Conservation (phyloP, 2,113 vertebrate species). For the Clarias magur region DNA sequence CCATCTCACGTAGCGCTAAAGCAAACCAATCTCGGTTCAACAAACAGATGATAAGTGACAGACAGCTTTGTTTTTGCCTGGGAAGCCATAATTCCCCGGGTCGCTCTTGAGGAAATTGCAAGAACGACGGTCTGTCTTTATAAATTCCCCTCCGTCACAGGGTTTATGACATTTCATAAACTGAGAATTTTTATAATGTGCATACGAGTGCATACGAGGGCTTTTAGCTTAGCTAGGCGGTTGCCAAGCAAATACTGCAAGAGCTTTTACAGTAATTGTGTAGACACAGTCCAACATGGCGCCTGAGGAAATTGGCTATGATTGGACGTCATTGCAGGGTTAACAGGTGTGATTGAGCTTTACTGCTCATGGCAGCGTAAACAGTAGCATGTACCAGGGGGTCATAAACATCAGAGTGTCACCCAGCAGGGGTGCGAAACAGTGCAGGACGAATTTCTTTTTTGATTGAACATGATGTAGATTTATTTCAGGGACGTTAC, state of each 20-base stretch:
- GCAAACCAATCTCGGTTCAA: not conserved
- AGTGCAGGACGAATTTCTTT: too few relatives aligned
- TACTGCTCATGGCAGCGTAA: slow-evolving; percentile 6
- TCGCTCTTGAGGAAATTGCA: slow-evolving; percentile 13
- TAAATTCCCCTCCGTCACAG: not conserved
- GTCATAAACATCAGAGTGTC: slow-evolving; percentile 3
- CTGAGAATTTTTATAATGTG: not conserved
- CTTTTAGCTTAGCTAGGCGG: not conserved
- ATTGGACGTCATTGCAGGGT: slow-evolving; percentile 21
- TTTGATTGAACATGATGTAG: not conserved
- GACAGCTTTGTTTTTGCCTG: not conserved
- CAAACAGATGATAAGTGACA: not conserved
- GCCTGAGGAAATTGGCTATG: slow-evolving; percentile 24
- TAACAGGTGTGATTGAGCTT: not conserved
- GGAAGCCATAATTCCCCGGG: not conserved
- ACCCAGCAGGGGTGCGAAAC: not conserved
- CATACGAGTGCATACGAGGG: not conserved
- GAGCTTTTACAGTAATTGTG: slow-evolving; percentile 8
- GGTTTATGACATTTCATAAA: not conserved
- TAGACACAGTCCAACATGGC: slow-evolving; percentile 21
- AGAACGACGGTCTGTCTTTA: not conserved
- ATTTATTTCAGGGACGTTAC: not conserved
- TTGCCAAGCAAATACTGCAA: slow-evolving; percentile 31
- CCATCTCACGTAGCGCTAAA: not conserved
- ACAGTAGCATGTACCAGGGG: not conserved